Conservation (phyloP, 2,113 vertebrate genomes). For the Anoura caudifer region DNA sequence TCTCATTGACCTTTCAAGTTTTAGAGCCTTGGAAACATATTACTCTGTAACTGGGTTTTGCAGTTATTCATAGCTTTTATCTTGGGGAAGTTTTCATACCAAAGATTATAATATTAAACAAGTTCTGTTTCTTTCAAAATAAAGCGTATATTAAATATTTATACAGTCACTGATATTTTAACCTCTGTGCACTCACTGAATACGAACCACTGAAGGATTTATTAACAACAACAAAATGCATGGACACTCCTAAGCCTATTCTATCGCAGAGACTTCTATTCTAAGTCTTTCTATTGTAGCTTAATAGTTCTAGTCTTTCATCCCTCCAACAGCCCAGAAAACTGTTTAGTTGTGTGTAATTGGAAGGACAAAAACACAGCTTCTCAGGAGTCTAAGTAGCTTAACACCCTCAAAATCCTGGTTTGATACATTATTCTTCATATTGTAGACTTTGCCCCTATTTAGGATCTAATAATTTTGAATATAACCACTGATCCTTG, state of each 20-base stretch:
- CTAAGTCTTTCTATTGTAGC: not conserved
- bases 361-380: not conserved
- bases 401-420: not conserved
- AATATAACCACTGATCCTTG: too few relatives aligned
- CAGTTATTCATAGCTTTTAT: conserved; percentile 2
- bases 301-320: not conserved
- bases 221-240: not conserved
- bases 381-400: not conserved
- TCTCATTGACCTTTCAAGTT: conserved; percentile 10
- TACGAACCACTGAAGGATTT: not conserved
- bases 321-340: not conserved
- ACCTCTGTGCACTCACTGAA: not conserved
- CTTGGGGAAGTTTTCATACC: not conserved
- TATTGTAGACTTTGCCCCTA: not conserved
- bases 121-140: conserved; percentile 5
- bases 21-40: conserved; percentile 15
- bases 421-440: not conserved
- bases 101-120: not conserved
- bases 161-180: not conserved
- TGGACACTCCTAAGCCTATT: not conserved
- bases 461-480: not conserved
- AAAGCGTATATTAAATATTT: not conserved
- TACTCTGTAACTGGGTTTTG: not conserved
- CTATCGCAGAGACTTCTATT: too few relatives aligned
- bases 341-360: not conserved